Evolutionary conservation across 1,140 invertebrate species (phyloP).

Genomic region (Melanaphis sacchari): DNA sequence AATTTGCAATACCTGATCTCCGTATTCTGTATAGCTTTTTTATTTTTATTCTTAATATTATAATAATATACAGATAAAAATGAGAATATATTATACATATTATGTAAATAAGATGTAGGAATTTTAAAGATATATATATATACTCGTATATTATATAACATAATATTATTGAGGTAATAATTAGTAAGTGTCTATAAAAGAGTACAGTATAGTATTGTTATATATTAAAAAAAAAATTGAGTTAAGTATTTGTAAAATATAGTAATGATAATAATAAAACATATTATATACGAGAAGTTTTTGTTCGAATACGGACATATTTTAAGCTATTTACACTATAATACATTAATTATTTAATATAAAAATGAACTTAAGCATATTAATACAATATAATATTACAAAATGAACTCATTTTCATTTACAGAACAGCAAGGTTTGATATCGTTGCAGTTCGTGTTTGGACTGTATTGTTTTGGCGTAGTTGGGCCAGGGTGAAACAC

Average conservation of each 20-base stretch:
- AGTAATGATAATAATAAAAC: not conserved
- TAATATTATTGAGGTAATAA: not conserved
- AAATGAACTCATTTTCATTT: constrained; percentile 39
- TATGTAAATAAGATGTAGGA: not conserved
- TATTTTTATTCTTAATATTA: not conserved
- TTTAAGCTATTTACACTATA: not conserved
- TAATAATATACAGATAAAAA: not conserved
- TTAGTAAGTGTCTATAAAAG: not conserved
- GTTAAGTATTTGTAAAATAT: not conserved
- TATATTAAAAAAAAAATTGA: not conserved
- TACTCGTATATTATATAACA: not conserved
- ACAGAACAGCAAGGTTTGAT: constrained; percentile 51
- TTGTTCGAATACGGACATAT: not conserved
- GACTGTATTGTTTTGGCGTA: constrained; percentile 57
- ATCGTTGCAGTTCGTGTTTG: constrained; percentile 55
- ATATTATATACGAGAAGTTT: not conserved
- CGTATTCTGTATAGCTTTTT: not conserved
- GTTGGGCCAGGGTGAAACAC: constrained; percentile 62
- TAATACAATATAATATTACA: not conserved
- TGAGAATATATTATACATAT: not conserved
- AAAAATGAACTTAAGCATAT: not conserved
- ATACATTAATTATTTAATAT: not conserved
- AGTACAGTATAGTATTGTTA: not conserved
- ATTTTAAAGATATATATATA: not conserved
- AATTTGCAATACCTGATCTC: not conserved